phyloP scores from a whole-genome alignment of 2,797 vertebrate species.

The Falco concolor region DNA sequence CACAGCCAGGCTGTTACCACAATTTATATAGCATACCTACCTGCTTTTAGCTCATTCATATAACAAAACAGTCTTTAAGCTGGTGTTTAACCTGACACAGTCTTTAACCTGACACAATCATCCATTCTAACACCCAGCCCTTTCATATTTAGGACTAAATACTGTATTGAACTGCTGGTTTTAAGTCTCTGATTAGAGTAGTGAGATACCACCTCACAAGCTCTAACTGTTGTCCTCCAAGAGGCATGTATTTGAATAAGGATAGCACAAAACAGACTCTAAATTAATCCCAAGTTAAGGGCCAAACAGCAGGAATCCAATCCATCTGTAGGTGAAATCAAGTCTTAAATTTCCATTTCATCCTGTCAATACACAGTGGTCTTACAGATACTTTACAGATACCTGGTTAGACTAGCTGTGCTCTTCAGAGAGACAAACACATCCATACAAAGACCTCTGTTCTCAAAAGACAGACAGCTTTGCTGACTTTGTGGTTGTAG shows the following conservation, averaged over 20 bases:
- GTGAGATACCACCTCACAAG: not conserved
- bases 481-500: not conserved
- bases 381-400: not conserved
- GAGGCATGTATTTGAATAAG: not conserved
- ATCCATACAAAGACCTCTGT: fast-evolving
- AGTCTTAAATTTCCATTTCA: not conserved
- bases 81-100: not conserved
- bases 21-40: not conserved
- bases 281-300: not conserved
- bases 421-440: not conserved
- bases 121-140: not conserved
- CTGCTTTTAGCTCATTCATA: not conserved
- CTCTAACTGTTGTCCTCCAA: not conserved
- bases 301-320: not conserved
- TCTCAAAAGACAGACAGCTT: not conserved
- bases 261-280: not conserved
- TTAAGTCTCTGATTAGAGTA: not conserved
- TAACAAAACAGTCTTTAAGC: not conserved
- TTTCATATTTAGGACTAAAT: not conserved
- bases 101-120: not conserved
- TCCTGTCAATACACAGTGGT: not conserved
- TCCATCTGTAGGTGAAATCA: not conserved
- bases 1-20: not conserved
- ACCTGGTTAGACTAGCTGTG: not conserved
- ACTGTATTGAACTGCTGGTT: not conserved